Evolutionary conservation across 2,888 invertebrate species (phyloP).

Genomic region (Agrilus biguttatus): DNA sequence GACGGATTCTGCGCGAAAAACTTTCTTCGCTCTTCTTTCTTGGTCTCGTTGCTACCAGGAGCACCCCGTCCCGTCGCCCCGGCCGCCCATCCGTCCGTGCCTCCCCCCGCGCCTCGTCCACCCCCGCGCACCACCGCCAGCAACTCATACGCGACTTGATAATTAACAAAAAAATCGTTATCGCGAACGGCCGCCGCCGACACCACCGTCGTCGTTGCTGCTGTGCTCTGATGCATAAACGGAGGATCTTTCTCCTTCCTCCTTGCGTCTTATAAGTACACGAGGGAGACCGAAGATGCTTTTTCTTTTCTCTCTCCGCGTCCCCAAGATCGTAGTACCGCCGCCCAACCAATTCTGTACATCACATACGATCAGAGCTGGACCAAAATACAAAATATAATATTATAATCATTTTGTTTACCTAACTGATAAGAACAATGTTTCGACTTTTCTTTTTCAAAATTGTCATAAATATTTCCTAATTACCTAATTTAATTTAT

Average conservation of each 20-base stretch:
- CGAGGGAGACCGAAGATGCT: background rate
- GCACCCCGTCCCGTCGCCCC: constrained; percentile 18
- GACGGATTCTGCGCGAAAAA: background rate
- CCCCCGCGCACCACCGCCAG: constrained; percentile 14
- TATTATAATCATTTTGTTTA: too few relatives aligned
- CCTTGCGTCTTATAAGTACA: constrained; percentile 11
- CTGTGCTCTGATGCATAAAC: constrained; percentile 28
- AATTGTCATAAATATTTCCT: too few relatives aligned
- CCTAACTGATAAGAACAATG: too few relatives aligned
- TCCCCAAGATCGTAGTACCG: constrained; percentile 5
- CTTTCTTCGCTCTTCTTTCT: background rate
- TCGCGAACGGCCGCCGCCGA: constrained; percentile 31
- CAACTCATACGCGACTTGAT: constrained; percentile 33
- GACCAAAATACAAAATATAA: too few relatives aligned
- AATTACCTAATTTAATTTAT: too few relatives aligned
- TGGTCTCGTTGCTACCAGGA: background rate
- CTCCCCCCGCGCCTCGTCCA: constrained; percentile 22
- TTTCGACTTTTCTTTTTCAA: too few relatives aligned
- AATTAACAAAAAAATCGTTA: constrained; percentile 37
- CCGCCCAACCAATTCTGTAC: background rate
- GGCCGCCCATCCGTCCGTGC: constrained; percentile 10
- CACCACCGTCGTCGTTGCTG: too few relatives aligned
- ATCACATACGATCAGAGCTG: background rate
- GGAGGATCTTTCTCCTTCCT: constrained; percentile 25
- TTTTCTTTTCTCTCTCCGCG: constrained; percentile 9